Evolutionary conservation across 2,888 invertebrate genomes (phyloP).

Genomic region (Hypselothyrea guttata): DNA sequence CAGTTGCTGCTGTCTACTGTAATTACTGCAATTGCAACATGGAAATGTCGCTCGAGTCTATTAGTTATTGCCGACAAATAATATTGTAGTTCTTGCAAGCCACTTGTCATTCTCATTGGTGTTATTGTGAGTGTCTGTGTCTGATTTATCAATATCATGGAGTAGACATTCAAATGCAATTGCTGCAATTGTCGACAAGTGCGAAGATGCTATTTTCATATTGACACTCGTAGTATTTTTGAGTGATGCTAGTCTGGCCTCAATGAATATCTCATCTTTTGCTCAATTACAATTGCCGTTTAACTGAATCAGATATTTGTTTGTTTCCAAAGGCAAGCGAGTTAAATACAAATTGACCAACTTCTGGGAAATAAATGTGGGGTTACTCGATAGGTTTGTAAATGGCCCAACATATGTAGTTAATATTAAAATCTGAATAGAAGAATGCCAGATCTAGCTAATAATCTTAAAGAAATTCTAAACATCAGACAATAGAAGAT

Average conservation of each 20-base stretch:
- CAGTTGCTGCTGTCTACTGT: slow-evolving; percentile 5
- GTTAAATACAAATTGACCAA: too few species aligned
- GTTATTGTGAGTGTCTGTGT: slow-evolving; percentile 16
- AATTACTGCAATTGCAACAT: slow-evolving; percentile 17
- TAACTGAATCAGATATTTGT: slow-evolving; percentile 28
- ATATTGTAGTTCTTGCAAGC: slow-evolving; percentile 54
- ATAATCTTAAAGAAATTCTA: too few species aligned
- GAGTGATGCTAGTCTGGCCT: slow-evolving; percentile 37
- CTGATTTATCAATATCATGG: slow-evolving; percentile 38
- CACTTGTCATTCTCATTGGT: slow-evolving; percentile 20
- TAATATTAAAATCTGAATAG: too few species aligned
- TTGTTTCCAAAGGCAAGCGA: slow-evolving; percentile 3
- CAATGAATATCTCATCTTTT: background rate
- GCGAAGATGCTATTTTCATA: slow-evolving; percentile 43
- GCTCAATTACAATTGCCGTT: slow-evolving; percentile 21
- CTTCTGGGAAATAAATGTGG: too few species aligned
- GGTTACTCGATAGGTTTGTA: too few species aligned
- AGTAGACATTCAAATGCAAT: slow-evolving; percentile 57
- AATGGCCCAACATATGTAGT: too few species aligned
- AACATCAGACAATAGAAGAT: too few species aligned
- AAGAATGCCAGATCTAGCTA: too few species aligned
- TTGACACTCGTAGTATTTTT: slow-evolving; percentile 46
- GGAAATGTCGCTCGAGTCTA: slow-evolving; percentile 40
- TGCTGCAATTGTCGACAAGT: slow-evolving; percentile 53
- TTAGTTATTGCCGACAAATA: slow-evolving; percentile 62